Percentiles rank a stretch among this genome's conserved stretches.
Conservation (phyloP, 2,797 vertebrate species). For the Poecile montanus region DNA sequence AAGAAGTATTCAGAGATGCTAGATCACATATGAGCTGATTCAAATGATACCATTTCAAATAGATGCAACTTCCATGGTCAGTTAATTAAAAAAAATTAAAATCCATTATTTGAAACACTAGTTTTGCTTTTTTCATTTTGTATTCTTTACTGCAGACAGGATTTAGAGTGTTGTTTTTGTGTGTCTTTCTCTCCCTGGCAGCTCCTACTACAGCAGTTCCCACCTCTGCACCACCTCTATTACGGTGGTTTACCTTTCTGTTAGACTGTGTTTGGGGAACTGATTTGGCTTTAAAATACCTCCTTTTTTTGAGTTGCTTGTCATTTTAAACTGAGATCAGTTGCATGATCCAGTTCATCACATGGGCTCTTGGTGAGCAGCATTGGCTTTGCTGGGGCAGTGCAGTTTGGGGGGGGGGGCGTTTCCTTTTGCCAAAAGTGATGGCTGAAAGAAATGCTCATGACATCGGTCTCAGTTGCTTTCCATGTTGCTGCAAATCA, state of each 20-base stretch:
- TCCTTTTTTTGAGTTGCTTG: background rate
- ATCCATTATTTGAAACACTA: background rate
- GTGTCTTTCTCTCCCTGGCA: background rate
- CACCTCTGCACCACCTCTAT: background rate
- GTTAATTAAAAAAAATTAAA: background rate
- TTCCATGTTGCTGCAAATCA: background rate
- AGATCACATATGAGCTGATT: background rate
- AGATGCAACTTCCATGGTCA: background rate
- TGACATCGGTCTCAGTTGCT: background rate
- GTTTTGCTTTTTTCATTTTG: background rate
- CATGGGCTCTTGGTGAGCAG: background rate
- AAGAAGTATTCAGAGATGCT: background rate
- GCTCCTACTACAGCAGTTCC: background rate
- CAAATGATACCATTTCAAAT: background rate
- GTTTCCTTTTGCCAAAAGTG: background rate
- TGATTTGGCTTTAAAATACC: background rate
- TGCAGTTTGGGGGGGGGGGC: background rate
- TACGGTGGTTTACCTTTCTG: background rate
- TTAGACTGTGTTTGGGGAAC: background rate
- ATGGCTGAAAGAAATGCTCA: accelerated
- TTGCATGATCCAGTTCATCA: background rate
- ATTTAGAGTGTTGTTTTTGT: background rate
- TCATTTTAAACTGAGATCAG: background rate
- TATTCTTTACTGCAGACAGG: background rate
- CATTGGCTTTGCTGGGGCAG: background rate